Conservation (phyloP, 2,797 vertebrate species). For the Melanotaenia nigrans region DNA sequence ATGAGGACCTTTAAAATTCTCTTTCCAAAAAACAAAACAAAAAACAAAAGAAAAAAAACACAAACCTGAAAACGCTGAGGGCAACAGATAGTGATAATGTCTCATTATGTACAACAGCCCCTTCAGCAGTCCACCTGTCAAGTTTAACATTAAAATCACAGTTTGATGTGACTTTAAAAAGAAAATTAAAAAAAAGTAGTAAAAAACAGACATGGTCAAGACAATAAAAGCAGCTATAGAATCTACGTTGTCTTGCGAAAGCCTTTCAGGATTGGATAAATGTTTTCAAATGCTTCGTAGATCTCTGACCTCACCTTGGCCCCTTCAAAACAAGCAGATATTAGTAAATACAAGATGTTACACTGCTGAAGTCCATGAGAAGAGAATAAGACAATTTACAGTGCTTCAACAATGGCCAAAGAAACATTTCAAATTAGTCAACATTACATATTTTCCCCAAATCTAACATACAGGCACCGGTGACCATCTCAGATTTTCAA, state of each 20-base stretch:
- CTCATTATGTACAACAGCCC: constrained; percentile 46
- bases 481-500: not conserved
- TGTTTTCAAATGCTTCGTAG: constrained; percentile 99
- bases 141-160: constrained; percentile 37
- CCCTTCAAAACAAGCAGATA: constrained; percentile 78
- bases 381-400: not conserved
- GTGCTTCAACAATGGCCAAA: not conserved
- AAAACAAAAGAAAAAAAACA: not conserved
- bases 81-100: not conserved
- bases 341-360: constrained; percentile 3
- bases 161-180: constrained; percentile 11
- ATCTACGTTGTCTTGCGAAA: constrained; percentile 97
- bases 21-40: not conserved
- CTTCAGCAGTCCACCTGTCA: constrained; percentile 48
- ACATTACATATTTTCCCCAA: not conserved
- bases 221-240: constrained; percentile 3
- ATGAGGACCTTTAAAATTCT: constrained; percentile 19
- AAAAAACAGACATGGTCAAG: not conserved
- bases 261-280: constrained; percentile 99
- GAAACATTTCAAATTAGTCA: not conserved
- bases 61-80: not conserved
- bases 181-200: constrained; percentile 20
- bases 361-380: not conserved
- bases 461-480: not conserved
- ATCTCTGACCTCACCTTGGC: constrained; percentile 99